Conservation (phyloP, 2,888 invertebrate genomes). For the Phortica magna region DNA sequence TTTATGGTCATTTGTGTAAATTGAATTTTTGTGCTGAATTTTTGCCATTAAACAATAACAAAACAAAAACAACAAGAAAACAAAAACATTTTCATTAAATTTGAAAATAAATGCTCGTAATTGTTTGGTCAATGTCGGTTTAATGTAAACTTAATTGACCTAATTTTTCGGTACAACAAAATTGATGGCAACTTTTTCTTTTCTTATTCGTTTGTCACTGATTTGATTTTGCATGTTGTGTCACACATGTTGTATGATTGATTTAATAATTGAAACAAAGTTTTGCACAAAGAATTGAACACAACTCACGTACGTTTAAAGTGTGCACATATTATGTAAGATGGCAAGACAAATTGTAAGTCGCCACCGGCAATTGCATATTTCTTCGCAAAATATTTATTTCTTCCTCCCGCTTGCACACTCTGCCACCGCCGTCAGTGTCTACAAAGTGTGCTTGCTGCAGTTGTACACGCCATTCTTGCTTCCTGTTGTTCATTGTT, state of each 20-base stretch:
- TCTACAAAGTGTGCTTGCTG: background rate
- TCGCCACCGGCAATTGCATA: conserved; percentile 3
- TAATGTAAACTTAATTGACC: background rate
- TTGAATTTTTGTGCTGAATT: background rate
- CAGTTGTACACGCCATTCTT: background rate
- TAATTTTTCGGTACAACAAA: background rate
- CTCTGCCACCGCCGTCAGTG: background rate
- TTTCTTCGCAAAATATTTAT: conserved; percentile 1
- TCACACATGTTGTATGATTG: background rate
- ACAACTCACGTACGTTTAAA: too few species aligned
- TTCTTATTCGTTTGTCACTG: background rate
- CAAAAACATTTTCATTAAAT: background rate
- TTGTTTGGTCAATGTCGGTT: background rate
- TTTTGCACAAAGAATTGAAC: background rate
- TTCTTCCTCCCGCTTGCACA: background rate
- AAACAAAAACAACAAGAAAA: too few species aligned
- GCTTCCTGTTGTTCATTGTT: background rate
- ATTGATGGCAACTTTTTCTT: background rate
- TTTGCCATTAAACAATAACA: too few species aligned
- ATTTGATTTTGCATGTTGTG: background rate
- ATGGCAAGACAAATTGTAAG: background rate
- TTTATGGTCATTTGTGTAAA: background rate
- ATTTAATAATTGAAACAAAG: background rate
- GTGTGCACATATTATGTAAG: too few species aligned
- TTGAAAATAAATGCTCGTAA: background rate